Base-by-base conservation (phyloP, 2,888 invertebrate genomes). In the Trichacis sp. region DNA sequence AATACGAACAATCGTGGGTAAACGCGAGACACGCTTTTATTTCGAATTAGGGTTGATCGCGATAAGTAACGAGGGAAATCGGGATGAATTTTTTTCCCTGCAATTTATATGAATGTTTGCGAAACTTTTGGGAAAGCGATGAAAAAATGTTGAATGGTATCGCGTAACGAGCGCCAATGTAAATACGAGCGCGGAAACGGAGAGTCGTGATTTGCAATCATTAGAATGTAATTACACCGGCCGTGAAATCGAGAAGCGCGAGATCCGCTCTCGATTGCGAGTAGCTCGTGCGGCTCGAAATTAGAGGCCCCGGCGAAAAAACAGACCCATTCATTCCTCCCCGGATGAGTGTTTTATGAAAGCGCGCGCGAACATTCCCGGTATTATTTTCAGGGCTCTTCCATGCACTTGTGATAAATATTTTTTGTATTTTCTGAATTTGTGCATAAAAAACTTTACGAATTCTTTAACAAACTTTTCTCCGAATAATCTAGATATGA, bases 251-350 rank as follows among this genome's bases (percentile, higher is more conserved):
- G 43, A 42, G 43, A 53, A 50, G 36, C 36, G 24, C 20, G 40
- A 42, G 40, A 52, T 19, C 15, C 19, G 43, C 29, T 18, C 24
- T 18, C n/a, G 45, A 45, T 43, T 18, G 45, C 12, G 18, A 43
- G 45, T 30, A 53, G 33, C 53, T 53, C 38, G 54, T 54, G 54
- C 54, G 46, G 46, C 18, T 46, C 46, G 36, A 48, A 59, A 52
- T 59, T 59, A 24, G 30, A 29, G 52, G 33, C 47, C 48, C 24
- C 17, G 36, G 48, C n/a, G n/a, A n/a, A 53, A 60, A 33, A 53
- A 60, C 6, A 15, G 43, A 33, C 52, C 19, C 51, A 53, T 59
- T 53, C 45, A 53, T 60, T 60, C 30, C 38, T 47, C 58, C n/a
- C n/a, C 11, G 29, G 36, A 33, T 18, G n/a, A 11, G 45, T 45